These are phyloP conservation scores for Bombus huntii DNA, from an alignment of 1,140 invertebrate genomes.

Conservation along the genomic window DNA sequence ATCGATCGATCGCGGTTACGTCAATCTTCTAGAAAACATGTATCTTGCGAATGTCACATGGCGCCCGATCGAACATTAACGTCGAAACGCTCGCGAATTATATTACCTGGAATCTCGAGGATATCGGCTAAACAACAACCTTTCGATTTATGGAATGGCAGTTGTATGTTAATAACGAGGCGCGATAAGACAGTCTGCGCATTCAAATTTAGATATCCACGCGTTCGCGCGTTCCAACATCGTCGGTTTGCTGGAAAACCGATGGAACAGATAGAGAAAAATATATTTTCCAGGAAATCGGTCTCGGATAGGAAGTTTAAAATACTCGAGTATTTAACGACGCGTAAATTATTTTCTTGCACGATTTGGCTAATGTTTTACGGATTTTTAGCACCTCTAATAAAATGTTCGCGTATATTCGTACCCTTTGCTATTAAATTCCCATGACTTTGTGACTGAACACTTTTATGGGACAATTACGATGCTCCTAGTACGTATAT, in stretches of 20 bases:
- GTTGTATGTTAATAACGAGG: not conserved
- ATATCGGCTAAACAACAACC: not conserved
- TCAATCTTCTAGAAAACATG: not conserved
- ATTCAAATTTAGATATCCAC: not conserved
- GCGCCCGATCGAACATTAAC: not conserved
- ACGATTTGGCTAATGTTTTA: too few species aligned
- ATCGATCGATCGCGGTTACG: conserved; percentile 7
- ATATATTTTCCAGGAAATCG: not conserved
- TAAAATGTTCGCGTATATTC: too few species aligned
- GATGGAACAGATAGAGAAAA: not conserved
- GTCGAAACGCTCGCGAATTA: not conserved
- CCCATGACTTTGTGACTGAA: too few species aligned
- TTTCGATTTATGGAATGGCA: not conserved
- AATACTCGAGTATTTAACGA: too few species aligned
- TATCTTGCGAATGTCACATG: not conserved
- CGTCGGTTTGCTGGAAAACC: not conserved
- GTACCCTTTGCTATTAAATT: too few species aligned
- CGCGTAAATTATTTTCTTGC: too few species aligned
- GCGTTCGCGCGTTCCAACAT: not conserved
- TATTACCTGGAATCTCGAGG: not conserved
- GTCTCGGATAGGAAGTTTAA: too few species aligned
- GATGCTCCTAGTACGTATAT: too few species aligned
- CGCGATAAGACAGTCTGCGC: too few species aligned
- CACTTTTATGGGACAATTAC: too few species aligned
- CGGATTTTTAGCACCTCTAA: too few species aligned